Conservation (phyloP, 2,888 invertebrate species). For the Aleiodes leptofemur region DNA sequence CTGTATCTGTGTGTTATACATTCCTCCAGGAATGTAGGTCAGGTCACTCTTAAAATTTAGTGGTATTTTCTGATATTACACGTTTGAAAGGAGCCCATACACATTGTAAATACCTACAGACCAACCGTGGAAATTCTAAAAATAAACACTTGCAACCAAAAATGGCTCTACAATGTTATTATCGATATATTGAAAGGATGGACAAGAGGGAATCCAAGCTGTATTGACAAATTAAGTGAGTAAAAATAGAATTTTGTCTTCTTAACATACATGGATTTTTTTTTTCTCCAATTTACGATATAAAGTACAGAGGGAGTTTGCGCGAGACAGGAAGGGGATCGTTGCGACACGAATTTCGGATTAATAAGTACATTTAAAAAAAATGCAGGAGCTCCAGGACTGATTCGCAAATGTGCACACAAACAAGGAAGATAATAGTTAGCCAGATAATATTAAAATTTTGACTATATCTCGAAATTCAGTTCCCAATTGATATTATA, state of each 20-base stretch:
- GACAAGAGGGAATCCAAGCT: too few species aligned
- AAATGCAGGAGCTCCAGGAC: conserved; percentile 50
- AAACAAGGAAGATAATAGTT: background rate
- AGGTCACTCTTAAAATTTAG: conserved; percentile 59
- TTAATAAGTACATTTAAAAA: conserved; percentile 11
- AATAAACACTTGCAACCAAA: too few species aligned
- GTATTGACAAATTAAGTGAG: too few species aligned
- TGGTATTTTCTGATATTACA: background rate
- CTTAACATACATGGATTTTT: background rate
- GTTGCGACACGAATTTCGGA: conserved; percentile 16
- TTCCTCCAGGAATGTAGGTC: conserved; percentile 64
- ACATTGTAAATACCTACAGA: too few species aligned
- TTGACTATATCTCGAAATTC: too few species aligned
- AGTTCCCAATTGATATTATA: too few species aligned
- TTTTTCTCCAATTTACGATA: background rate
- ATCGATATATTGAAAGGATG: too few species aligned
- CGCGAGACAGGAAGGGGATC: conserved; percentile 24
- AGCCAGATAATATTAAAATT: too few species aligned
- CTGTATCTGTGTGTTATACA: conserved; percentile 45
- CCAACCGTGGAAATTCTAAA: too few species aligned
- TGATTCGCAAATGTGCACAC: conserved; percentile 31
- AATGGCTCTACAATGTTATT: too few species aligned
- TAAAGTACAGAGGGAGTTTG: conserved; percentile 35
- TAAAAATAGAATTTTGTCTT: too few species aligned
- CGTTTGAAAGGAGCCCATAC: background rate